These are phyloP conservation scores for Meiosimyza decipiens DNA, from an alignment of 2,888 invertebrate genomes.

Conservation along the genomic window DNA sequence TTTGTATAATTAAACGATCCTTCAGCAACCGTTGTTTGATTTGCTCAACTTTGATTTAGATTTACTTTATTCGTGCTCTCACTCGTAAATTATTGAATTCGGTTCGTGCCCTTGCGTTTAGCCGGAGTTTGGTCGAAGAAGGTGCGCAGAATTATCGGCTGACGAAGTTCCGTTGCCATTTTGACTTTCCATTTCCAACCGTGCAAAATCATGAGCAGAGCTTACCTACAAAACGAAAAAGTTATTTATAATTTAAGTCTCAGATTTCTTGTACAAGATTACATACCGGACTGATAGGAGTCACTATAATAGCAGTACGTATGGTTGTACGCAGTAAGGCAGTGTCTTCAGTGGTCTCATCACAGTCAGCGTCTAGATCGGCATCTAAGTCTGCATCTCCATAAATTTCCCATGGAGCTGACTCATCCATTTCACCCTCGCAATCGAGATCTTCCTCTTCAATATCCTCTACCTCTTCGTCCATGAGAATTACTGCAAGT, in stretches of 20 bases:
- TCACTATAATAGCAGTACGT: conserved; percentile 68
- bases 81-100: conserved; percentile 11
- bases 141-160: conserved; percentile 45
- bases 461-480: conserved; percentile 66
- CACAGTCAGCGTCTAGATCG: conserved; percentile 66
- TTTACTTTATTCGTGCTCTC: not conserved
- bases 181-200: conserved; percentile 47
- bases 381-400: conserved; percentile 66
- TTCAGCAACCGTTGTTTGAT: conserved; percentile 16
- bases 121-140: conserved; percentile 53
- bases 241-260: not conserved
- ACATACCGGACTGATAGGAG: conserved; percentile 67
- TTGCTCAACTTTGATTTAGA: conserved; percentile 14
- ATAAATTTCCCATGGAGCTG: conserved; percentile 68
- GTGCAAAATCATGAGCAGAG: conserved; percentile 64
- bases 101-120: conserved; percentile 41
- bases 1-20: conserved; percentile 20
- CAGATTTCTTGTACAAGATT: not conserved
- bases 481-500: conserved; percentile 64
- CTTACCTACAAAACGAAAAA: conserved; percentile 57
- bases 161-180: conserved; percentile 21
- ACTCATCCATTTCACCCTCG: conserved; percentile 67
- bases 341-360: conserved; percentile 70
- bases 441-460: conserved; percentile 67
- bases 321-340: conserved; percentile 69